These are phyloP conservation scores for Butorides virescens DNA, from an alignment of 2,113 vertebrate species.

Conservation along the genomic window DNA sequence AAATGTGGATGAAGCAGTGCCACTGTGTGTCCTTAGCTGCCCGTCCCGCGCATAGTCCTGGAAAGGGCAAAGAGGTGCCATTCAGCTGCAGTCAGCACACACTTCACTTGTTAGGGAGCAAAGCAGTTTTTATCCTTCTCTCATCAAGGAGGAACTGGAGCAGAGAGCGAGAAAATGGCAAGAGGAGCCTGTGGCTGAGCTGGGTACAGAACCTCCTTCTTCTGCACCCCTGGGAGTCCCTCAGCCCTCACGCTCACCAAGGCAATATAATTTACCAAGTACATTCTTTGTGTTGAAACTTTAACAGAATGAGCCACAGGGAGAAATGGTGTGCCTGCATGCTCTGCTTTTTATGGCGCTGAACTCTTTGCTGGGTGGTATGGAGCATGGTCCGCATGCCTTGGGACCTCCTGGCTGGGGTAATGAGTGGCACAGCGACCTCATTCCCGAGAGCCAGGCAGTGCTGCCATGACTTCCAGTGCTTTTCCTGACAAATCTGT, in stretches of 20 bases:
- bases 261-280: not conserved
- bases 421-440: not conserved
- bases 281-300: not conserved
- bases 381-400: not conserved
- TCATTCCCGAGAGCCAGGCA: not conserved
- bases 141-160: not conserved
- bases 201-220: not conserved
- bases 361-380: not conserved
- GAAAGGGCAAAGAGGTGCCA: not conserved
- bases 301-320: not conserved
- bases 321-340: accelerated
- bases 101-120: accelerated
- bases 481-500: not conserved
- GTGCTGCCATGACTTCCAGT: not conserved
- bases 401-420: accelerated
- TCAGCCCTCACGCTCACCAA: not conserved
- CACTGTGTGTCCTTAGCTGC: not conserved
- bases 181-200: accelerated
- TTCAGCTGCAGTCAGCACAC: not conserved
- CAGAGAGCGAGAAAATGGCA: not conserved
- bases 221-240: not conserved
- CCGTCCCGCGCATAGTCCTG: accelerated
- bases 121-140: not conserved
- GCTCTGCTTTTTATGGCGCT: not conserved
- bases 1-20: not conserved